Evolutionary conservation across 2,797 vertebrate species (phyloP).

Genomic region (Sebastes goodei): DNA sequence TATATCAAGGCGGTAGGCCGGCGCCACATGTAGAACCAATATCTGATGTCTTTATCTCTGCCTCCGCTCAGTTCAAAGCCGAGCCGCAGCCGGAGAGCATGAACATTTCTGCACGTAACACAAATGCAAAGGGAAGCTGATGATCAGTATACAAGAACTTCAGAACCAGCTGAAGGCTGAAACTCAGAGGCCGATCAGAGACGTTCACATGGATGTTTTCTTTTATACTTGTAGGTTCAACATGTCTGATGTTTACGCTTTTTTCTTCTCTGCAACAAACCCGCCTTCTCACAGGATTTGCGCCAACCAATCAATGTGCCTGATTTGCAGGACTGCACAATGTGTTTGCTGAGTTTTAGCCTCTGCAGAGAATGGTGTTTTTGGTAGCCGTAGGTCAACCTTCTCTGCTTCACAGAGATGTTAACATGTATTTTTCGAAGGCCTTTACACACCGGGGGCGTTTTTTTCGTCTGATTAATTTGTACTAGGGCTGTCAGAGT

Average conservation of each 20-base stretch:
- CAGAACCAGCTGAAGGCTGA: neutral
- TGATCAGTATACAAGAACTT: neutral
- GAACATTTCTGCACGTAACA: slow-evolving; percentile 2
- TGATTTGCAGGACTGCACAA: neutral
- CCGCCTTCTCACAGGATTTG: too few relatives aligned
- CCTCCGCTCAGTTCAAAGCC: slow-evolving; percentile 16
- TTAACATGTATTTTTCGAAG: neutral
- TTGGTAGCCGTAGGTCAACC: too few relatives aligned
- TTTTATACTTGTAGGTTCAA: neutral
- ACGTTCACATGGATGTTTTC: neutral
- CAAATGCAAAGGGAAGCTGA: neutral
- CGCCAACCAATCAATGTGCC: too few relatives aligned
- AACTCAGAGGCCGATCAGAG: neutral
- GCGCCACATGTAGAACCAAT: slow-evolving; percentile 6
- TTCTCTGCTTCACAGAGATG: neutral
- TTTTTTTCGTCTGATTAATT: neutral
- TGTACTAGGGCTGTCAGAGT: too few relatives aligned
- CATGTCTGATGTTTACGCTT: neutral
- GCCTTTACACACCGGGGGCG: too few relatives aligned
- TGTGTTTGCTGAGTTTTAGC: neutral
- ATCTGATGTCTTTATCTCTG: slow-evolving; percentile 44
- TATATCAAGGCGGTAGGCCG: neutral
- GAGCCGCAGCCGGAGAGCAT: neutral
- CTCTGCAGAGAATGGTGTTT: too few relatives aligned
- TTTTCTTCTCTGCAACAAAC: neutral